Percentiles rank a stretch among this genome's conserved stretches.
Evolutionary conservation across 2,888 invertebrate species (phyloP).

Genomic region (Cancer borealis): DNA sequence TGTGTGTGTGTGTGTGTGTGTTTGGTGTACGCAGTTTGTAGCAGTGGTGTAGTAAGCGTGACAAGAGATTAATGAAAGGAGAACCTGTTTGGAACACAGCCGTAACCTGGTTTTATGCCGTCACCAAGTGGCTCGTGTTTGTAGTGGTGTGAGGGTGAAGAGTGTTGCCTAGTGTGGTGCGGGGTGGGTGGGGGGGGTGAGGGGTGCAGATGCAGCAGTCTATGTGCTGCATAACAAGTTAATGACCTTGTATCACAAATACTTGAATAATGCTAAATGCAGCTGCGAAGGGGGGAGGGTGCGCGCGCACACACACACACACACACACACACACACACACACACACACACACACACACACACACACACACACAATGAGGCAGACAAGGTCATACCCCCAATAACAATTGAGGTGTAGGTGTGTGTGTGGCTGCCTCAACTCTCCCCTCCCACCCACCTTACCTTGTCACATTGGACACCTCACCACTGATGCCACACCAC

Average conservation of each 20-base stretch:
- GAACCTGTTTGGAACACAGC: neutral
- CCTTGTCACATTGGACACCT: neutral
- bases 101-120: neutral
- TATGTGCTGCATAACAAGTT: neutral
- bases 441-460: neutral
- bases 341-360: constrained; percentile 56
- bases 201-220: neutral
- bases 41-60: neutral
- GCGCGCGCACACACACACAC: too few species aligned
- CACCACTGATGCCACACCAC: too few species aligned
- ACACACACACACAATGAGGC: constrained; percentile 50
- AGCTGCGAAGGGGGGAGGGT: too few species aligned
- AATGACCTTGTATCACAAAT: neutral
- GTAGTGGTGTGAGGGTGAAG: neutral
- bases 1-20: neutral
- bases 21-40: neutral
- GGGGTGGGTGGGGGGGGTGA: neutral
- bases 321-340: constrained; percentile 7
- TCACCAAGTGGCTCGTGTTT: neutral
- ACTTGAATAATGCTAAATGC: too few species aligned
- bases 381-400: neutral
- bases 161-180: neutral
- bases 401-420: neutral
- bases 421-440: neutral
- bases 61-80: neutral